A percentile compares a stretch with the other conserved stretches of the same genome.
phyloP scores from a whole-genome alignment of 2,888 invertebrate species.

The Didymodactylos carnosus region DNA sequence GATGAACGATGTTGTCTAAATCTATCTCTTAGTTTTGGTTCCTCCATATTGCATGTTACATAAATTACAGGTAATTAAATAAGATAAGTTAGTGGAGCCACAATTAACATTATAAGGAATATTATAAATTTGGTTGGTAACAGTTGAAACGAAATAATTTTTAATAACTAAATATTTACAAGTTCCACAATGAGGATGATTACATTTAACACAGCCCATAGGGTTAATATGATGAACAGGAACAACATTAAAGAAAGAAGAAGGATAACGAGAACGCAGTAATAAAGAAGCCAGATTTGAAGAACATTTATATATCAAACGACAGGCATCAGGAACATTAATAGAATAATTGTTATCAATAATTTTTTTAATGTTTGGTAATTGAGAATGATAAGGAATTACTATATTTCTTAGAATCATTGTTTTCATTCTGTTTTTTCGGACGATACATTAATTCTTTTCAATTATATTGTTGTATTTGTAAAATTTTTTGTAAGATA shows the following conservation, averaged over 20 bases:
- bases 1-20: not conserved
- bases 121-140: not conserved
- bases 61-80: not conserved
- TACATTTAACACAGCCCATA: not conserved
- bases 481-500: too few relatives aligned
- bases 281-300: not conserved
- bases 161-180: not conserved
- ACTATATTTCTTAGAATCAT: not conserved
- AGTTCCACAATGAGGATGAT: not conserved
- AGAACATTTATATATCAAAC: not conserved
- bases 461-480: too few relatives aligned
- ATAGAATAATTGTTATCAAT: not conserved
- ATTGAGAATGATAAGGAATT: not conserved
- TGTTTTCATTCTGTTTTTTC: not conserved
- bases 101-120: not conserved
- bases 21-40: not conserved
- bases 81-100: not conserved
- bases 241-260: not conserved
- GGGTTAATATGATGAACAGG: not conserved
- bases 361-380: not conserved
- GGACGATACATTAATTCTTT: not conserved
- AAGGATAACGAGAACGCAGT: not conserved
- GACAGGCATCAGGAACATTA: not conserved
- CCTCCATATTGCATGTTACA: not conserved
- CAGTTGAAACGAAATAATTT: not conserved